A percentile compares a stretch with the other conserved stretches of the same genome.
phyloP scores from a whole-genome alignment of 2,888 invertebrate genomes.

The Latrodectus hesperus region DNA sequence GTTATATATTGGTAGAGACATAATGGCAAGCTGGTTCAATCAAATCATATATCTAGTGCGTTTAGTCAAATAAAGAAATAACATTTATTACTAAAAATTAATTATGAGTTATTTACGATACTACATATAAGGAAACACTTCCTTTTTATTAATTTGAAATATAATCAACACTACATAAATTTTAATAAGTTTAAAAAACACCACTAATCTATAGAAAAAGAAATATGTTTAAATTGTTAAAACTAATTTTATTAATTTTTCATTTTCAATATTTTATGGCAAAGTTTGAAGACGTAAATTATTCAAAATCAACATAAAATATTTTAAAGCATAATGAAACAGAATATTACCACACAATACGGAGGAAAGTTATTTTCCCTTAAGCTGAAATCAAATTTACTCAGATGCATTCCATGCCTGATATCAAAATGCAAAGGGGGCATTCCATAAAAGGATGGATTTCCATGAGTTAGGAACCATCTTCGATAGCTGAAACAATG shows the following conservation, averaged over 20 bases:
- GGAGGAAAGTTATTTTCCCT: slow-evolving; percentile 14
- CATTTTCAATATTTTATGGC: neutral
- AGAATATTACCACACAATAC: slow-evolving; percentile 17
- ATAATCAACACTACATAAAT: neutral
- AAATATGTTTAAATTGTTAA: neutral
- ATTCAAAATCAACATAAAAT: neutral
- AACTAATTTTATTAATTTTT: neutral
- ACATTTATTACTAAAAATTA: no score
- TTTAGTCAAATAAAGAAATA: no score
- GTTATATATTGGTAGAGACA: no score
- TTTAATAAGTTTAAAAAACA: neutral
- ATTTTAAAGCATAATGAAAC: no score
- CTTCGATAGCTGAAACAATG: slow-evolving; percentile 25
- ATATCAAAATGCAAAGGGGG: slow-evolving; percentile 1
- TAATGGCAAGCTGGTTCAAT: no score
- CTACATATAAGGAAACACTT: no score
- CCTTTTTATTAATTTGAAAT: no score
- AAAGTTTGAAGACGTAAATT: neutral
- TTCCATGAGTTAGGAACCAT: slow-evolving; percentile 13
- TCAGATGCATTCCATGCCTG: neutral
- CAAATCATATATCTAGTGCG: no score
- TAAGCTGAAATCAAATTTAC: slow-evolving; percentile 10
- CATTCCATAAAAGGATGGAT: neutral
- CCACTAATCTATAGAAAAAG: neutral
- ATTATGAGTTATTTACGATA: no score